Evolutionary conservation across 2,113 vertebrate species (phyloP).

Genomic region (Saiga tatarica): DNA sequence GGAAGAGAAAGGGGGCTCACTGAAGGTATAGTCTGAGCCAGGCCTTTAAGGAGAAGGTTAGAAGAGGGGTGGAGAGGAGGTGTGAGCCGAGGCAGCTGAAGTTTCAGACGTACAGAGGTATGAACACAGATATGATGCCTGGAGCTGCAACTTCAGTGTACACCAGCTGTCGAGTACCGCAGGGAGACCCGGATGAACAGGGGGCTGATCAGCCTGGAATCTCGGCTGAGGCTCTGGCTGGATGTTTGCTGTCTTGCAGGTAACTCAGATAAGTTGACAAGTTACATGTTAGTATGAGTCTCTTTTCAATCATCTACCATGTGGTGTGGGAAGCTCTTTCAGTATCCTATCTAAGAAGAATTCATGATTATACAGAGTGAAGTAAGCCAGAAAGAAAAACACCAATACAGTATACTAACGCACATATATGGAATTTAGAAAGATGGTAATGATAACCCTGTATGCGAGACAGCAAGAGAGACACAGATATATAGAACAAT

Average conservation of each 20-base stretch:
- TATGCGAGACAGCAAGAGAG: no score
- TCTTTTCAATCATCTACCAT: neutral
- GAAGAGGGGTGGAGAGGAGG: neutral
- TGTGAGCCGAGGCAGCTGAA: neutral
- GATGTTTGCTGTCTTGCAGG: neutral
- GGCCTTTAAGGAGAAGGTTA: neutral
- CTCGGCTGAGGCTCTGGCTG: rapidly evolving
- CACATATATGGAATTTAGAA: no score
- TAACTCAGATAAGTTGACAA: neutral
- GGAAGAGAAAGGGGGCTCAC: neutral
- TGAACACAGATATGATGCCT: neutral
- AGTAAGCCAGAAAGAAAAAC: no score
- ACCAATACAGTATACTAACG: no score
- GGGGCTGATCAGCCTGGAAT: neutral
- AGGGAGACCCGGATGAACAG: neutral
- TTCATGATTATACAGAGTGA: neutral
- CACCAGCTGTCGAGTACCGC: rapidly evolving
- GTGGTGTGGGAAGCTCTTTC: neutral
- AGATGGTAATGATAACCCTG: no score
- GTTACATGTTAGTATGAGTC: neutral
- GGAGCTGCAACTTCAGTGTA: neutral
- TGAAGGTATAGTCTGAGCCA: neutral
- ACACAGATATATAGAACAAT: no score
- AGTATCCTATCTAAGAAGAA: neutral
- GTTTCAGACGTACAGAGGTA: neutral